Evolutionary conservation across 2,797 vertebrate genomes (phyloP), one percentile per base, ranked within the genome.

Genomic region (Notolepis coatsorum): DNA sequence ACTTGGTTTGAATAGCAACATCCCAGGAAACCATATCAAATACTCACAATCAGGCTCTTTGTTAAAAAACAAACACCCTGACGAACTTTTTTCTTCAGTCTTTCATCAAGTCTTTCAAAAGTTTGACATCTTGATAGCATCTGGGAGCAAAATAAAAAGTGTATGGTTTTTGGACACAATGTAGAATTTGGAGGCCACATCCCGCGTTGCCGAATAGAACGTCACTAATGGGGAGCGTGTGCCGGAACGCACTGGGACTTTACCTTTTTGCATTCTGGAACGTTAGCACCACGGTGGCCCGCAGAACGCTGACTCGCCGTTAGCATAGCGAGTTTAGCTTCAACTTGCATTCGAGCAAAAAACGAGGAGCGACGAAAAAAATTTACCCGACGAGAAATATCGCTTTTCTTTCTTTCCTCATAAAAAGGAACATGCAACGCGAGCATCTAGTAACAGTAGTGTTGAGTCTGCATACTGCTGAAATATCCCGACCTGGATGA

Each of bases 251-350:
- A 33, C 48, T 45, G 35, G 68, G 63, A 53, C n/a, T 65, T n/a
- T 21, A 2, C 20, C 62, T 41, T 52, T n/a, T 79, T 78, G 75
- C 69, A 69, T 73, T 73, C 68, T 69, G 66, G n/a, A 65, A 61
- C 60, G 5, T 81, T 75, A 85, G 84, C 83, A 82, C 84, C 83
- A 65, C 65, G 77, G 83, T 81, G 79, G 68, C 77, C 72, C 49
- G 49, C 71, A 65, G 67, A 71, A 17, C 0, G 31, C 55, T 7
- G 48, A 5, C 17, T 55, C 50, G 13, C 25, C 24, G 20, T 46
- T 60, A 73, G 62, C 73, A 46, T 73, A 65, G 49, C 65, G 54
- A 52, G 12, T 37, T n/a, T 60, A 55, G 53, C 33, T 73, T 68
- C 17, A 10, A 53, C 77, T 70, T 74, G 75, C 78, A 71, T 69